phyloP scores from a whole-genome alignment of 2,797 vertebrate genomes.

The Furcifer pardalis region DNA sequence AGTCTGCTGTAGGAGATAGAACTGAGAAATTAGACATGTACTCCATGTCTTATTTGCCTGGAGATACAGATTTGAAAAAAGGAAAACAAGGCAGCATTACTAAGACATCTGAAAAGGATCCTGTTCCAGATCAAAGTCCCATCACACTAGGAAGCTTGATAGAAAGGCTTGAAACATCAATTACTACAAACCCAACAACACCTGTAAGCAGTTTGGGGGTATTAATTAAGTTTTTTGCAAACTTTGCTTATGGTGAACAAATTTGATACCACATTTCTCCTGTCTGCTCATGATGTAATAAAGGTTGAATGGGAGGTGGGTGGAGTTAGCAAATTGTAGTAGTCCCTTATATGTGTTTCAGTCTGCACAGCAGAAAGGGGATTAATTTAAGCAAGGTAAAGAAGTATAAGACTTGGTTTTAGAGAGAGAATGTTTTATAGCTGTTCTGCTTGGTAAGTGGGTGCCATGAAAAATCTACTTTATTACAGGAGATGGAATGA shows the following conservation, averaged over 20 bases:
- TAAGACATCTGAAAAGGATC: slow-evolving; percentile 69
- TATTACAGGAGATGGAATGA: not conserved
- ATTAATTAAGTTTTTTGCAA: slow-evolving; percentile 16
- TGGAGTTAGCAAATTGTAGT: not conserved
- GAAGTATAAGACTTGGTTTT: not conserved
- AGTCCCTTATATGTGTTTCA: not conserved
- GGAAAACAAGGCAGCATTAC: slow-evolving; percentile 66
- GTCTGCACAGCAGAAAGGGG: not conserved
- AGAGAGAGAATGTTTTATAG: not conserved
- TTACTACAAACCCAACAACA: slow-evolving; percentile 55
- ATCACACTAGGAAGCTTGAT: slow-evolving; percentile 71
- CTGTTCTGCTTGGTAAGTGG: not conserved
- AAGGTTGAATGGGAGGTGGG: not conserved
- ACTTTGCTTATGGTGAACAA: slow-evolving; percentile 13
- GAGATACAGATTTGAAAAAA: slow-evolving; percentile 57
- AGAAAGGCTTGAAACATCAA: slow-evolving; percentile 70
- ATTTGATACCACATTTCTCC: not conserved
- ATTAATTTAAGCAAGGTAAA: not conserved
- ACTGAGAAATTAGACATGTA: slow-evolving; percentile 59
- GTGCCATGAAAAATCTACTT: not conserved
- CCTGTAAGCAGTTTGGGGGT: slow-evolving; percentile 76
- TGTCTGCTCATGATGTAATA: not conserved
- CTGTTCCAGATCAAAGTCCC: slow-evolving; percentile 68
- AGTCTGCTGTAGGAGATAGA: slow-evolving; percentile 60
- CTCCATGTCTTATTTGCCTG: slow-evolving; percentile 63